Base-by-base conservation (phyloP, 2,888 invertebrate genomes). In the Lissocephala sabroskyi region DNA sequence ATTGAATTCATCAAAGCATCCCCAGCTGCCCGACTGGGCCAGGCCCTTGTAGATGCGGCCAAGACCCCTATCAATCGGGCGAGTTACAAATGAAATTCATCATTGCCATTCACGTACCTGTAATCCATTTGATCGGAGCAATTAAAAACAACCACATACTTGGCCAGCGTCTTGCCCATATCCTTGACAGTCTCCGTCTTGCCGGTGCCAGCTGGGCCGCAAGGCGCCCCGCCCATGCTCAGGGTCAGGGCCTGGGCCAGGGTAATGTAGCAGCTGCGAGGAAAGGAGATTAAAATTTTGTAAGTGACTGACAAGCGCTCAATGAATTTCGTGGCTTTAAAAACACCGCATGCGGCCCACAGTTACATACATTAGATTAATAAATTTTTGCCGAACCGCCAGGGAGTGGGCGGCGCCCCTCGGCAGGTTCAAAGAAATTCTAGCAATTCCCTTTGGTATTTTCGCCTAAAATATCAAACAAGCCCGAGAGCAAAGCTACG, bases 71-170 rank as follows among this genome's bases (percentile, higher is more conserved):
- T 18, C 17, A 41, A 36, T 23, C 30, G 35, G 9, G 11, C 35
- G n/a, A 33, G 19, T 32, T 14, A 50, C 4, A 48, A 62, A 58
- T 52, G 46, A 16, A 53, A 52, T 54, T 35, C 57, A 29, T 29
- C 49, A 50, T 41, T 46, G 33, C 50, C 41, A 42, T 18, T 54
- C 46, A 35, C 35, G 53, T 47, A 88, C 89, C 89, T 87, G 85
- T 96, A 98, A 86, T 98, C 97, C 97, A 98, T 97, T 87, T 98
- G 97, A 87, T 98, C 97, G 1, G 97, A 97, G 82, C 97, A 97
- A 86, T 98, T 98, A 87, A 97, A 97, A 32, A 97, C 96, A 9
- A 95, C 94, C 13, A 97, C 97, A 83, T 97, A 98, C 86, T 98
- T 98, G 30, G 96, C 98, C 33, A 98, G 86, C 14, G 97, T 97